Base-by-base conservation (phyloP, 2,113 vertebrate species). In the Oncorhynchus masou region DNA sequence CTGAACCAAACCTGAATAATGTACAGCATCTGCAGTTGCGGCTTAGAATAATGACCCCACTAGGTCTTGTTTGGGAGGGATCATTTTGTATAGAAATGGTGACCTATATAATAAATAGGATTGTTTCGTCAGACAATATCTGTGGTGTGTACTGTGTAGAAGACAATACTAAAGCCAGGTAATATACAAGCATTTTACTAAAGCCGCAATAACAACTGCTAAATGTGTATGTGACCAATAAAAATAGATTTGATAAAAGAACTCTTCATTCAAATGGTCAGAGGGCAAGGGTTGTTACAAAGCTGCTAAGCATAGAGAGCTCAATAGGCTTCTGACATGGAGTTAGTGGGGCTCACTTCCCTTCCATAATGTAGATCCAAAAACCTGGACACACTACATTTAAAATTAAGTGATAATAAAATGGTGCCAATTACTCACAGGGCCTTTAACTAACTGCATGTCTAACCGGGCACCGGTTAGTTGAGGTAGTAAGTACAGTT, bases 341-440 rank as follows among this genome's bases (percentile, higher is more conserved):
- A 70, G 39, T 48, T 45, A 25, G 15, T 51, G 2, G 13, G 49
- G 15, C 67, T 34, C 29, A 51, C 54, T 45, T 20, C 24, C 45
- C 19, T 39, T 60, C 54, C 19, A 39, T 66, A 68, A 71, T 71
- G 49, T 39, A 27, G 71, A 68, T 71, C 5, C 31, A 4, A 0
- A 74, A 45, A 13, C 39, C 20, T 27, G 60, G 81, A 70, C 59
- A 68, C 78, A 57, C 51, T 70, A 60, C 24, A 25, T 48, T 84
- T 73, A 69, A 45, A 66, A 72, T 78, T 39, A 70, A 54, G 51
- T 74, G 19, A 49, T 83, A 51, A 81, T 75, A 68, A 79, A 80
- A 80, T 74, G 45, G 62, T 71, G 74, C 62, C 3, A 81, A 79
- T 83, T 75, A 75, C 70, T 74, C 70, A 76, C 34, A 66, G 66